Evolutionary conservation across 1,140 invertebrate species (phyloP).

Genomic region (Drosophila yakuba): DNA sequence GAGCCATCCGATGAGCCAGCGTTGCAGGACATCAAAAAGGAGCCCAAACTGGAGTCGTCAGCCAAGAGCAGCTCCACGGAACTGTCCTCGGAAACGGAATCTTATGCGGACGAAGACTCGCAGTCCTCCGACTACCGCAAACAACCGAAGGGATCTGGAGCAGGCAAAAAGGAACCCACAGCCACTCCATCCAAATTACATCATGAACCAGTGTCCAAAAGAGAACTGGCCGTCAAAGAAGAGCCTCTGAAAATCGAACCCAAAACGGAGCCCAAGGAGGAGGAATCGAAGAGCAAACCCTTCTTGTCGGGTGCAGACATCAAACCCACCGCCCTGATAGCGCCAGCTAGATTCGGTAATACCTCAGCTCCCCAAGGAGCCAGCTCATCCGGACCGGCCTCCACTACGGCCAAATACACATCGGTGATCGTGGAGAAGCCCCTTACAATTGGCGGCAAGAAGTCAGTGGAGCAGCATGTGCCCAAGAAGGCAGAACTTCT

Average conservation of each 20-base stretch:
- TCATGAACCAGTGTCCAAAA: constrained; percentile 33
- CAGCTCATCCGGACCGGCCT: constrained; percentile 1
- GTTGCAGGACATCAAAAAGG: constrained; percentile 46
- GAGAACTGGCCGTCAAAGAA: constrained; percentile 29
- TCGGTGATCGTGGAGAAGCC: constrained; percentile 80
- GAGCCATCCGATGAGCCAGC: constrained; percentile 23
- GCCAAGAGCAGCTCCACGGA: constrained; percentile 73
- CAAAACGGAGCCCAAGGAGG: constrained; percentile 60
- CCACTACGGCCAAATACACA: constrained; percentile 54
- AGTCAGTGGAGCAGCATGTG: background rate
- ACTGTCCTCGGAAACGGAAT: constrained; percentile 78
- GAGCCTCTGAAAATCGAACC: constrained; percentile 18
- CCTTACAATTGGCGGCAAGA: constrained; percentile 31
- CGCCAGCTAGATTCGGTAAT: constrained; percentile 51
- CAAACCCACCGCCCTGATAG: constrained; percentile 48
- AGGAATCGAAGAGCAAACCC: constrained; percentile 28
- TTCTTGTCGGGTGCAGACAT: constrained; percentile 41
- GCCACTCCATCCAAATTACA: constrained; percentile 4
- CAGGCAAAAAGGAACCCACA: constrained; percentile 37
- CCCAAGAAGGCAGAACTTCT: constrained; percentile 38
- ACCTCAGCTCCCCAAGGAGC: constrained; percentile 4
- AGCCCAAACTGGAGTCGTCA: constrained; percentile 59
- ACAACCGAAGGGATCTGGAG: constrained; percentile 5
- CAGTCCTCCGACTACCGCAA: constrained; percentile 79
- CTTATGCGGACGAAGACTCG: constrained; percentile 79